phyloP scores from a whole-genome alignment of 2,113 vertebrate genomes.

The Caranx ignobilis region DNA sequence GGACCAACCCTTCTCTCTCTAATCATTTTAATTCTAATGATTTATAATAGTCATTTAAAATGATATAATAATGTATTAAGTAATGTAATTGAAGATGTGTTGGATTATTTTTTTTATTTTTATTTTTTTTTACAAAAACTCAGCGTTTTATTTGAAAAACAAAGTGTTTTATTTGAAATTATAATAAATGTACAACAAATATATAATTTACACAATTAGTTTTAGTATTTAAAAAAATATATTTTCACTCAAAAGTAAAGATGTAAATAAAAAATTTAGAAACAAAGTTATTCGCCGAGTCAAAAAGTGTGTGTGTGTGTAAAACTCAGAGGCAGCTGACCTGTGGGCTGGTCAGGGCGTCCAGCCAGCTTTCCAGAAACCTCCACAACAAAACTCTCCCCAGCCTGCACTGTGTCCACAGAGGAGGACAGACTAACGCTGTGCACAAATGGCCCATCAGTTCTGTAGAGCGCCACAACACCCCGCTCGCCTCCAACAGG shows the following conservation, averaged over 20 bases:
- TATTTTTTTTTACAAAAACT: too few species aligned
- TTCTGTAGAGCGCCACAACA: slow-evolving; percentile 60
- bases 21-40: neutral
- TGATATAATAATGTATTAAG: too few species aligned
- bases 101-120: too few species aligned
- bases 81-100: too few species aligned
- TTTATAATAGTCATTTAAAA: neutral
- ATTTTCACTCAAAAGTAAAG: neutral
- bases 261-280: neutral
- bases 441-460: slow-evolving; percentile 65
- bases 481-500: slow-evolving; percentile 49
- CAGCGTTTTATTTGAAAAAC: neutral
- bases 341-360: slow-evolving; percentile 53
- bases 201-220: neutral
- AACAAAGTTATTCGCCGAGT: neutral
- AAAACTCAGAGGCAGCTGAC: slow-evolving; percentile 58
- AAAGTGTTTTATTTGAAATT: neutral
- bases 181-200: neutral
- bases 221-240: neutral
- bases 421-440: slow-evolving; percentile 38
- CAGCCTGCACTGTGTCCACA: slow-evolving; percentile 52
- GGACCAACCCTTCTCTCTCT: neutral
- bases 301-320: neutral
- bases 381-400: slow-evolving; percentile 57
- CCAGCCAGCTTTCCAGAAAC: slow-evolving; percentile 71